Evolutionary conservation across 2,797 vertebrate species (phyloP).

Genomic region (Mormyrus hasselquistii): DNA sequence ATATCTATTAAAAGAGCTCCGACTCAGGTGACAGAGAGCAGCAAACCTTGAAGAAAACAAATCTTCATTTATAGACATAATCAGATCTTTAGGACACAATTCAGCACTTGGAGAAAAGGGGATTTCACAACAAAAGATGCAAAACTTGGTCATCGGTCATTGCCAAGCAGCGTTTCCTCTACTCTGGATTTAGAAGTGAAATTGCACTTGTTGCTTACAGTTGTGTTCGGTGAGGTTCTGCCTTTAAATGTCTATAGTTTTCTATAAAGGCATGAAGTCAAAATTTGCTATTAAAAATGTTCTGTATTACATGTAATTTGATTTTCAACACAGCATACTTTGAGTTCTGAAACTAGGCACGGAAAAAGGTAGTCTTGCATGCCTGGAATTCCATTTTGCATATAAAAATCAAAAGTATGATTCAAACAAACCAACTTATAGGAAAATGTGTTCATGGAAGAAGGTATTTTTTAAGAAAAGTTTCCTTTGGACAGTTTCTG

Average conservation of each 20-base stretch:
- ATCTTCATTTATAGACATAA: not conserved
- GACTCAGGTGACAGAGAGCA: slow-evolving; percentile 15
- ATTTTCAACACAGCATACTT: not conserved
- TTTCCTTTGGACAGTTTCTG: not conserved
- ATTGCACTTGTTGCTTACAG: not conserved
- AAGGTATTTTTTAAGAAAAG: not conserved
- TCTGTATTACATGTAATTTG: not conserved
- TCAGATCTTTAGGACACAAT: not conserved
- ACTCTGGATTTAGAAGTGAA: not conserved
- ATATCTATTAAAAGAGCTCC: slow-evolving; percentile 38
- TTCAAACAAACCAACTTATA: not conserved
- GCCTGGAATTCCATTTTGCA: not conserved
- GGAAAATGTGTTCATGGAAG: not conserved
- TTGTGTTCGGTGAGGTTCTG: not conserved
- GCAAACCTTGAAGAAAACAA: not conserved
- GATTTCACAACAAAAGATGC: not conserved
- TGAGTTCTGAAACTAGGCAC: not conserved
- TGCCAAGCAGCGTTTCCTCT: not conserved
- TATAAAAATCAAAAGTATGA: not conserved
- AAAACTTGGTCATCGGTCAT: not conserved
- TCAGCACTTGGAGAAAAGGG: not conserved
- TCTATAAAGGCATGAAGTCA: not conserved
- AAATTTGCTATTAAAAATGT: not conserved
- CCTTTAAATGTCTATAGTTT: not conserved
- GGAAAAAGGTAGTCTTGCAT: not conserved